Evolutionary conservation across 2,113 vertebrate genomes (phyloP), one percentile per base, ranked within the genome.

Genomic region (Dascyllus trimaculatus): DNA sequence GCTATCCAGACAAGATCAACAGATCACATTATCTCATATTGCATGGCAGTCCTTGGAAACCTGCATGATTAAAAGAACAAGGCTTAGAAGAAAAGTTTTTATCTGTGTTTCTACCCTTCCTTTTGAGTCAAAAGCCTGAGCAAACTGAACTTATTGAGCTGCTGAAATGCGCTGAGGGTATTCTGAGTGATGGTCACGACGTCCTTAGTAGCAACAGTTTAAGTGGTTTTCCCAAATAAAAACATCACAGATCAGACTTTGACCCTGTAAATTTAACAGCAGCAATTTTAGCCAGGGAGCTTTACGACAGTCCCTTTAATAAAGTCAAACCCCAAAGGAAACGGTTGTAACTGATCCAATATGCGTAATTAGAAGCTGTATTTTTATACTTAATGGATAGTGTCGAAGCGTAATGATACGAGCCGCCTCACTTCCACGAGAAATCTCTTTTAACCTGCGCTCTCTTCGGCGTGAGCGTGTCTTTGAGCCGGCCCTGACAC

Each of bases 161-260:
- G 18, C 14, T 48, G 51, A 76, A 73, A 71, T 66, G 63, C 60
- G 79, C 75, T 60, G 45, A 71, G 66, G 72, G 46, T 59, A 48
- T 11, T 69, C 15, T 71, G 46, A 67, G 6, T 57, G 48, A 78
- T 64, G 81, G 40, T 59, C 61, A 51, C 26, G 18, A 61, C 62
- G 57, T n/a, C 3, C 57, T 72, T 57, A 14, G 77, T 66, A 78
- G 84, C 84, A 74, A 76, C 66, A n/a, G 51, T 66, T 58, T 63
- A 71, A 79, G 70, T 71, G 73, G 62, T 74, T 67, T 80, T 38
- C 11, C 61, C 65, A 79, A 83, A 88, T 85, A 78, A 90, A 83
- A 81, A 29, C 56, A 69, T 71, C 66, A 22, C 57, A 57, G 58
- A 59, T 80, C 62, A 62, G 66, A 83, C 58, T 11, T 21, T 10